phyloP scores from a whole-genome alignment of 2,797 vertebrate species.

The Melanotaenia parkinsoni region DNA sequence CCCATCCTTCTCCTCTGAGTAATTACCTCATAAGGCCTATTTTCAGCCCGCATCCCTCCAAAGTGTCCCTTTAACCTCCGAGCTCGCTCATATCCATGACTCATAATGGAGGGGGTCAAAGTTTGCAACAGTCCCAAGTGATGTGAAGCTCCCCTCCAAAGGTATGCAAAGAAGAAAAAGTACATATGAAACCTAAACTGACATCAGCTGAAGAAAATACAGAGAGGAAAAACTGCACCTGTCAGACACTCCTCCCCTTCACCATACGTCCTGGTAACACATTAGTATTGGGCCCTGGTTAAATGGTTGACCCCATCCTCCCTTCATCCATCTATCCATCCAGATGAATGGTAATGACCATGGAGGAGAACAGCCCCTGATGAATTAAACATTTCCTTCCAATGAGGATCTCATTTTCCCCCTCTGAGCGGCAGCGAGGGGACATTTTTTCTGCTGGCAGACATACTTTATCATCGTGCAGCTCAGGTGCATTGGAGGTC shows the following conservation, averaged over 20 bases:
- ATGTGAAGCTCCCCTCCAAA: background rate
- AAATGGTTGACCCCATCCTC: constrained; percentile 52
- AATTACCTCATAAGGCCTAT: constrained; percentile 71
- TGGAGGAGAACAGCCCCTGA: constrained; percentile 53
- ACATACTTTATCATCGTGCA: constrained; percentile 73
- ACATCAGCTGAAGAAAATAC: constrained; percentile 56
- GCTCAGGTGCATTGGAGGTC: constrained; percentile 73
- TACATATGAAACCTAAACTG: constrained; percentile 22
- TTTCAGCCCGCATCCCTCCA: constrained; percentile 49
- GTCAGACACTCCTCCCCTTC: constrained; percentile 31
- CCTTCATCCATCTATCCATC: constrained; percentile 67
- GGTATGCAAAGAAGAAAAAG: constrained; percentile 17
- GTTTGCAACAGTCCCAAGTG: constrained; percentile 25
- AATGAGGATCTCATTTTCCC: constrained; percentile 65
- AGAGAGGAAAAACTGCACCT: constrained; percentile 55
- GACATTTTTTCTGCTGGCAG: constrained; percentile 47
- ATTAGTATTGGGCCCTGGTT: constrained; percentile 73
- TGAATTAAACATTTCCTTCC: constrained; percentile 79
- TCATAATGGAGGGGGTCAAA: constrained; percentile 34
- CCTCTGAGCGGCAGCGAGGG: constrained; percentile 33
- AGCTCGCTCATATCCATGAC: background rate
- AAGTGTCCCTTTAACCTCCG: constrained; percentile 17
- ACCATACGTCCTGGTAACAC: constrained; percentile 66
- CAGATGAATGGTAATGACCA: constrained; percentile 71
- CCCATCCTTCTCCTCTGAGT: constrained; percentile 45